These are phyloP conservation scores for Meteorus cinctellus DNA, from an alignment of 2,888 invertebrate species.

Conservation along the genomic window DNA sequence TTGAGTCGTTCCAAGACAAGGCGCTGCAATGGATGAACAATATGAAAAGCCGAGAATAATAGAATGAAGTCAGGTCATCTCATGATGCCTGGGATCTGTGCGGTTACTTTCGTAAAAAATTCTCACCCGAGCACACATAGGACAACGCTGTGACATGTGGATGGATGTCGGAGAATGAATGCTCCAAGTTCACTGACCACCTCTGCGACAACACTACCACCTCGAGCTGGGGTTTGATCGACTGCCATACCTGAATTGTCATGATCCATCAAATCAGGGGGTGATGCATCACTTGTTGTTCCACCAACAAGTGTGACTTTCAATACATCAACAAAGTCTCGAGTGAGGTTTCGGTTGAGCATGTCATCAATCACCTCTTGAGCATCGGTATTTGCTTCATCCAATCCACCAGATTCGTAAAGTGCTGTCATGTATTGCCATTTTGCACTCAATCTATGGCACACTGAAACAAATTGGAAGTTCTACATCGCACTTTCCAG, in stretches of 20 bases:
- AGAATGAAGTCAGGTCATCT: background rate
- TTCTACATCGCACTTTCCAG: too few relatives aligned
- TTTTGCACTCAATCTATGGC: slow-evolving; percentile 80
- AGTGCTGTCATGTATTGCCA: slow-evolving; percentile 87
- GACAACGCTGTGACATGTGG: slow-evolving; percentile 80
- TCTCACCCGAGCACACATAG: slow-evolving; percentile 77
- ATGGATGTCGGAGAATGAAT: slow-evolving; percentile 80
- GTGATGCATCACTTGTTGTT: slow-evolving; percentile 75
- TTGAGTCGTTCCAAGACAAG: slow-evolving; percentile 91
- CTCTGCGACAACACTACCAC: slow-evolving; percentile 77
- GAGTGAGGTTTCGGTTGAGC: slow-evolving; percentile 87
- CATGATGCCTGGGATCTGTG: background rate
- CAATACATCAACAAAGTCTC: slow-evolving; percentile 91
- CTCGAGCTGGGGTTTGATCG: slow-evolving; percentile 69
- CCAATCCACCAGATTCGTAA: slow-evolving; percentile 84
- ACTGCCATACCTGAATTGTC: slow-evolving; percentile 84
- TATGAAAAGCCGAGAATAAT: too few relatives aligned
- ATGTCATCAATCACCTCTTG: slow-evolving; percentile 91
- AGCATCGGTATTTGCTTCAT: slow-evolving; percentile 83
- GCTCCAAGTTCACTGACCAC: slow-evolving; percentile 88
- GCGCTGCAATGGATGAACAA: slow-evolving; percentile 73
- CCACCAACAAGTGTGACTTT: slow-evolving; percentile 86
- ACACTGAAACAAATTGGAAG: slow-evolving; percentile 68
- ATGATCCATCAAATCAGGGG: slow-evolving; percentile 78
- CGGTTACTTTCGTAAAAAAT: background rate